Evolutionary conservation across 2,797 vertebrate species (phyloP).

Genomic region (Sebastes hubbsi): DNA sequence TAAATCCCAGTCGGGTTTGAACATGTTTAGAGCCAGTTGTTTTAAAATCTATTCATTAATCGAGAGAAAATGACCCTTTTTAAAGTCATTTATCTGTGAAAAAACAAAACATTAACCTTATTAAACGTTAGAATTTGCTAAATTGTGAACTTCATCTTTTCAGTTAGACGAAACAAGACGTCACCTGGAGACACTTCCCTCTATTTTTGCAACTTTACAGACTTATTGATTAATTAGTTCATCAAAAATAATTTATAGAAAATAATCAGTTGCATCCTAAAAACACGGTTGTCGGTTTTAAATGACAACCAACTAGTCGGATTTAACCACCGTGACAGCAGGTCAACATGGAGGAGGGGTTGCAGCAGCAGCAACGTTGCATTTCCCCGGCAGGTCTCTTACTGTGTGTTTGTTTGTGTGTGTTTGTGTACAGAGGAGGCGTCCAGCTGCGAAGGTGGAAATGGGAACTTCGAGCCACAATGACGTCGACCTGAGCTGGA

Average conservation of each 20-base stretch:
- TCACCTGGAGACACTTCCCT: rapidly evolving
- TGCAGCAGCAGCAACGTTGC: no score
- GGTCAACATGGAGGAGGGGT: no score
- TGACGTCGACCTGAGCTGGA: constrained; percentile 99
- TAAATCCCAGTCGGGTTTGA: background rate
- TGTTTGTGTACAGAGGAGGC: constrained; percentile 84
- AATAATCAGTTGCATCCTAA: no score
- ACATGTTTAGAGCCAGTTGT: background rate
- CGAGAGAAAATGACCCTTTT: background rate
- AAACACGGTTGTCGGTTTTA: no score
- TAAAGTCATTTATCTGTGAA: background rate
- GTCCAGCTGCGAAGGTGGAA: constrained; percentile 93
- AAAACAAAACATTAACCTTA: background rate
- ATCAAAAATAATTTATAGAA: no score
- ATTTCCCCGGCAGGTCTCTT: no score
- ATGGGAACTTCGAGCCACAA: constrained; percentile 96
- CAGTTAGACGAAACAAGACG: no score
- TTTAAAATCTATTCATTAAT: background rate
- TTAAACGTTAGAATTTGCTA: background rate
- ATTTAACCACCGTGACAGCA: no score
- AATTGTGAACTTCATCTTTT: background rate
- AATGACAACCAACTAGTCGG: no score
- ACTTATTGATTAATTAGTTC: no score
- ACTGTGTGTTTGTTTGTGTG: background rate
- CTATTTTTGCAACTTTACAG: background rate